These are phyloP conservation scores for Fistularia commersonii DNA, from an alignment of 2,797 vertebrate species.

Conservation along the genomic window DNA sequence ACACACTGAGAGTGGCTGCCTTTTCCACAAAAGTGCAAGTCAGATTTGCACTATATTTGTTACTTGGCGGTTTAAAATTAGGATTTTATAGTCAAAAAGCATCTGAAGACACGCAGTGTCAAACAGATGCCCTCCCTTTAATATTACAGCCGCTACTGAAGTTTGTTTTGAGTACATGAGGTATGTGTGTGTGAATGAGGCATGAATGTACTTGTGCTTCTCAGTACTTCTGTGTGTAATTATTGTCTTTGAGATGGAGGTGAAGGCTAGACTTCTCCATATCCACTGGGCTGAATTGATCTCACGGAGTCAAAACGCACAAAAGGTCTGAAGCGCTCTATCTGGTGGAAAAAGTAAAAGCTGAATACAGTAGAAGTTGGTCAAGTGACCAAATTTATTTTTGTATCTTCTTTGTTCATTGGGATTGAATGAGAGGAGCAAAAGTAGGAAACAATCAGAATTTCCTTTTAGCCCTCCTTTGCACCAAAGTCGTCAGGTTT, in stretches of 20 bases:
- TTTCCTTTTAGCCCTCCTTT: slow-evolving; percentile 6
- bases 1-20: slow-evolving; percentile 25
- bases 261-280: slow-evolving; percentile 43
- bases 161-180: slow-evolving; percentile 19
- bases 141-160: slow-evolving; percentile 40
- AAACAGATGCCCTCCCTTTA: slow-evolving; percentile 54
- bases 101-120: slow-evolving; percentile 19
- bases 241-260: slow-evolving; percentile 34
- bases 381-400: slow-evolving; percentile 69
- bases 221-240: slow-evolving; percentile 28
- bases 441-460: slow-evolving; percentile 23
- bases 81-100: slow-evolving; percentile 23
- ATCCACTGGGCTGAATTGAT: slow-evolving; percentile 47
- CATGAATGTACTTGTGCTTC: slow-evolving; percentile 1
- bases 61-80: slow-evolving; percentile 1
- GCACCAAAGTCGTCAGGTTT: slow-evolving; percentile 5
- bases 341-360: slow-evolving; percentile 38
- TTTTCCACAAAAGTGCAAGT: slow-evolving; percentile 40
- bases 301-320: slow-evolving; percentile 56
- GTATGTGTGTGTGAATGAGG: slow-evolving; percentile 21
- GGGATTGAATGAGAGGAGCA: slow-evolving; percentile 17
- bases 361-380: slow-evolving; percentile 35
- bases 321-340: slow-evolving; percentile 53
- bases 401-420: slow-evolving; percentile 51
- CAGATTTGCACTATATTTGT: slow-evolving; percentile 28